Evolutionary conservation across 1,140 invertebrate genomes (phyloP).

Genomic region (Lutraria rhynchaena): DNA sequence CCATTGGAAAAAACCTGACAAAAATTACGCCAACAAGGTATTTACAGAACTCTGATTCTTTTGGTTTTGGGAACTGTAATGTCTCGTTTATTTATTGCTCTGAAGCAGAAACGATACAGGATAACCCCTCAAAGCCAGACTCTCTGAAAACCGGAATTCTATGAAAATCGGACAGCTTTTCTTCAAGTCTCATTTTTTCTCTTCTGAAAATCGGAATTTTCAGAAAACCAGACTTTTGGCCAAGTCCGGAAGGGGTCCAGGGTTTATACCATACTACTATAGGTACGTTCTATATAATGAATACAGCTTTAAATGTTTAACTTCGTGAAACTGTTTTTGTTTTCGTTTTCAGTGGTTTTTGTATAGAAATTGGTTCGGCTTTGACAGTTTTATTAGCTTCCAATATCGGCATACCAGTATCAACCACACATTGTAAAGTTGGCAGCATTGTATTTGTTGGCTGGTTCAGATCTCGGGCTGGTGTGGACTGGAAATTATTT

Average conservation of each 20-base stretch:
- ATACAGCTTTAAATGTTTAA: no score
- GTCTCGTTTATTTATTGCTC: not conserved
- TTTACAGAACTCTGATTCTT: no score
- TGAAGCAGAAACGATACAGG: not conserved
- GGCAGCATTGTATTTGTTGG: conserved; percentile 97
- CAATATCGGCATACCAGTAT: conserved; percentile 97
- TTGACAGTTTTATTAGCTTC: conserved; percentile 97
- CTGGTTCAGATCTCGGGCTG: conserved; percentile 86
- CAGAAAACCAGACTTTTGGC: no score
- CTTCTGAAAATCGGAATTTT: no score
- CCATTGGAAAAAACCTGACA: conserved; percentile 97
- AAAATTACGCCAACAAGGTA: conserved; percentile 96
- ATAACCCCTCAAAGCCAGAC: no score
- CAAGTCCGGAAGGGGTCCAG: not conserved
- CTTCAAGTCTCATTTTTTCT: no score
- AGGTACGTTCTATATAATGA: no score
- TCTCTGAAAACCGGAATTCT: no score
- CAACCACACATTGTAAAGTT: conserved; percentile 99
- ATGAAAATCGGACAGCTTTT: no score
- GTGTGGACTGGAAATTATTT: conserved; percentile 95
- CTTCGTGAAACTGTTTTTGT: no score
- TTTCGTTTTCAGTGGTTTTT: conserved; percentile 90
- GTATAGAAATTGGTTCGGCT: conserved; percentile 97
- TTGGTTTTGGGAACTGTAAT: not conserved
- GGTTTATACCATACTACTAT: no score